phyloP scores from a whole-genome alignment of 2,113 vertebrate genomes.

The Protobothrops flavoviridis region DNA sequence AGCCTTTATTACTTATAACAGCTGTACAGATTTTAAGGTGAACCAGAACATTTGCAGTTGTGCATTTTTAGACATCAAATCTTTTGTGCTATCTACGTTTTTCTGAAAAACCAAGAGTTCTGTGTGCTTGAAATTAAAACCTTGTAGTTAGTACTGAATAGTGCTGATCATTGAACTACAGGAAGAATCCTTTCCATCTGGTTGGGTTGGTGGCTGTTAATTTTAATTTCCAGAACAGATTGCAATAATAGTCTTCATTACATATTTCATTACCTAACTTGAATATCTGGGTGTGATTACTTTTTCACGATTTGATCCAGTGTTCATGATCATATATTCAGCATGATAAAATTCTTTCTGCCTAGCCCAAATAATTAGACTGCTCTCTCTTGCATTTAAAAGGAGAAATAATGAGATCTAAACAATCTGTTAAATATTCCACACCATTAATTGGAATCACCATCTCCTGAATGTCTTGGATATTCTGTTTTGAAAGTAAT shows the following conservation, averaged over 20 bases:
- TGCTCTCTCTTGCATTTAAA: background rate
- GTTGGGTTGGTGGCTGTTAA: background rate
- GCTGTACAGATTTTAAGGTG: background rate
- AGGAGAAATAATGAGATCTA: slow-evolving; percentile 44
- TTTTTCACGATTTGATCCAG: background rate
- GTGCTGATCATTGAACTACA: background rate
- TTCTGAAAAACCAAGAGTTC: background rate
- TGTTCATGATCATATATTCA: background rate
- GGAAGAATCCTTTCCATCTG: background rate
- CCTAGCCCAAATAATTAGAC: rapidly evolving
- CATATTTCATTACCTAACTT: background rate
- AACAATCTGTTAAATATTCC: slow-evolving; percentile 16
- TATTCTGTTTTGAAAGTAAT: slow-evolving; percentile 14
- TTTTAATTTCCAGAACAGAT: background rate
- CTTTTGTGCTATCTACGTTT: background rate
- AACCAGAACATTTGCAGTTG: background rate
- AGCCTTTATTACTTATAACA: background rate
- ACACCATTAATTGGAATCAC: slow-evolving; percentile 42
- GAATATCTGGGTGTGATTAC: background rate
- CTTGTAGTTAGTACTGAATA: background rate
- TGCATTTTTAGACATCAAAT: background rate
- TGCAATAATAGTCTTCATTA: background rate
- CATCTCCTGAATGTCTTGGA: slow-evolving; percentile 29
- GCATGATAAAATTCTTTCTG: rapidly evolving
- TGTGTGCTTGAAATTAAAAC: background rate